These are phyloP conservation scores for Tetheella fluctuosa DNA, from an alignment of 2,888 invertebrate genomes.

Conservation along the genomic window DNA sequence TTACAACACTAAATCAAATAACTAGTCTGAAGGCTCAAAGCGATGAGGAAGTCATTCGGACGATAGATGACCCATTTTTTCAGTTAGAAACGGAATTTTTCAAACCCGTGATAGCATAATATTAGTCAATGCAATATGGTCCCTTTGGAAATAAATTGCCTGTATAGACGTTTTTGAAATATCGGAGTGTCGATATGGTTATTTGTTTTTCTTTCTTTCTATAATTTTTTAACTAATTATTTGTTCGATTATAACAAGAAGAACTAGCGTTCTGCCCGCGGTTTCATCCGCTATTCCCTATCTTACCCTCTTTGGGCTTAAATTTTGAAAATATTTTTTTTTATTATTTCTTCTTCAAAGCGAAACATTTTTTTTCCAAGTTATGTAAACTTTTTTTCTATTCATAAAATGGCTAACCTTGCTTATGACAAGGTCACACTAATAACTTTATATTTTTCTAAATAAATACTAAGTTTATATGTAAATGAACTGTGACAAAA, in stretches of 20 bases:
- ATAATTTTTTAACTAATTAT: not conserved
- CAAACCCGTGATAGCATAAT: not conserved
- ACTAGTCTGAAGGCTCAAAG: too few relatives aligned
- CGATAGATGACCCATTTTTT: not conserved
- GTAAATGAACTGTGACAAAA: conserved; percentile 10
- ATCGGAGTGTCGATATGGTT: not conserved
- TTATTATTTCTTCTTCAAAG: too few relatives aligned
- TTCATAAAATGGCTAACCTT: not conserved
- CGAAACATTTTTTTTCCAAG: too few relatives aligned
- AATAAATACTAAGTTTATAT: conserved; percentile 10
- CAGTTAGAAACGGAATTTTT: not conserved
- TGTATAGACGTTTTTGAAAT: too few relatives aligned
- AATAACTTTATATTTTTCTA: not conserved
- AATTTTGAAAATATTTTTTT: too few relatives aligned
- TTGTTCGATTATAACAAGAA: too few relatives aligned
- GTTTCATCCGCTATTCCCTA: too few relatives aligned
- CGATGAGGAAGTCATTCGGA: not conserved
- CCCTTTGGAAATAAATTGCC: not conserved
- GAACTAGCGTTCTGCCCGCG: too few relatives aligned
- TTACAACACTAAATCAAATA: too few relatives aligned
- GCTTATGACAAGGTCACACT: not conserved
- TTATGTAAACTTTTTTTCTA: not conserved
- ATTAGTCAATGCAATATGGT: not conserved
- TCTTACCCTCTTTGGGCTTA: too few relatives aligned
- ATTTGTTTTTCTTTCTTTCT: not conserved